Evolutionary conservation across 2,113 vertebrate species (phyloP), one percentile per base, ranked within the genome.

Genomic region (Jacana jacana): DNA sequence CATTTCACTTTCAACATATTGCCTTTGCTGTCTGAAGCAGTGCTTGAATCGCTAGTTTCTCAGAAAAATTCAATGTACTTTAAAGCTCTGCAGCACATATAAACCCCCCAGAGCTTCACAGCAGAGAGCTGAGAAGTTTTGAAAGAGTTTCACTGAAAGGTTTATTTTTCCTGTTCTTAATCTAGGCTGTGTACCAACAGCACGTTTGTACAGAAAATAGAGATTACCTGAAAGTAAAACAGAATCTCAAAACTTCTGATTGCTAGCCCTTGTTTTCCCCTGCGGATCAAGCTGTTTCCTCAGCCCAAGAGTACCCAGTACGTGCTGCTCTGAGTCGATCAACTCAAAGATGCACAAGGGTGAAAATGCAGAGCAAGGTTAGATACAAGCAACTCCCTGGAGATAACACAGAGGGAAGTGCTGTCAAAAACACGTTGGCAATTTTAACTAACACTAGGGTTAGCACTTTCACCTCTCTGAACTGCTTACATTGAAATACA

Each of bases 331-430:
- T 12, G 28, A 63, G 72, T 3, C 42, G 20, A 86, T 51, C 27
- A 33, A 79, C 40, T 51, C 63, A 39, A 72, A 88, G 85, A 91
- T 22, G 70, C 76, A 61, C 27, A 61, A 72, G 40, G 40, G 68
- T 80, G 65, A 95, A 92, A 96, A 93, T 13, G 55, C 75, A 88
- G 39, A 84, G 49, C 58, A 92, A 83, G 73, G 87, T 81, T 77
- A 92, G 77, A 61, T 49, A 86, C 17, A 83, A 91, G 55, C 15
- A 58, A 23, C 63, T 39, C 85, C 68, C 87, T 24, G 49, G 72
- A 91, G 88, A 65, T 66, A 88, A 69, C 25, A 52, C 24, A 72
- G 71, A 80, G 30, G 66, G 33, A 86, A 88, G 69, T 1, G 8
- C 57, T 31, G 28, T 13, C 84, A 61, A n/a, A 77, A 91, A 71